A percentile compares a stretch with the other conserved stretches of the same genome.
These are phyloP conservation scores for Agrotis clavis DNA, from an alignment of 2,888 invertebrate genomes.

Conservation along the genomic window DNA sequence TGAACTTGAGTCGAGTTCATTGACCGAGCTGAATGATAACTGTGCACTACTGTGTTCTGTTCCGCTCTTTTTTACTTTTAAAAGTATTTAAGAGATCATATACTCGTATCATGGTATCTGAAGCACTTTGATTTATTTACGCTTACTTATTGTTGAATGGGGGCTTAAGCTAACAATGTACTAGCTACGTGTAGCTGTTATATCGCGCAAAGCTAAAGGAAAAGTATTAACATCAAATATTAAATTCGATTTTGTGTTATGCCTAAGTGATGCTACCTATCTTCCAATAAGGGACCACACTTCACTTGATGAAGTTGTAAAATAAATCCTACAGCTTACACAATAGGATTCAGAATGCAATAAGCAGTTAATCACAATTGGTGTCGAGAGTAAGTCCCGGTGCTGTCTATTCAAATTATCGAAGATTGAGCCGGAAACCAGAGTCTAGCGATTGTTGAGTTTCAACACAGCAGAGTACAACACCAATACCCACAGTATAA, in stretches of 20 bases:
- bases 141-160: conserved; percentile 24
- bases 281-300: conserved; percentile 24
- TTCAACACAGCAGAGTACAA: conserved; percentile 23
- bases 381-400: conserved; percentile 44
- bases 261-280: conserved; percentile 36
- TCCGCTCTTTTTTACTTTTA: conserved; percentile 57
- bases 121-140: conserved; percentile 50
- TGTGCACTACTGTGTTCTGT: conserved; percentile 67
- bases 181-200: conserved; percentile 4
- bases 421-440: conserved; percentile 45
- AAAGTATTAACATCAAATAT: conserved; percentile 31
- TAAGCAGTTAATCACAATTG: conserved; percentile 45
- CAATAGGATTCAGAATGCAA: conserved; percentile 44
- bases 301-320: conserved; percentile 6
- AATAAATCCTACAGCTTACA: neutral
- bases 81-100: conserved; percentile 56
- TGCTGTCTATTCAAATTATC: conserved; percentile 57
- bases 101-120: conserved; percentile 49
- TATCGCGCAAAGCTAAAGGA: conserved; percentile 10
- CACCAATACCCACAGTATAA: neutral
- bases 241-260: conserved; percentile 36
- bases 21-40: conserved; percentile 80
- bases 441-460: conserved; percentile 38
- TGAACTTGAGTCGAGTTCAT: conserved; percentile 87
- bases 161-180: conserved; percentile 15